Evolutionary conservation across 2,888 invertebrate species (phyloP), one percentile per base, ranked within the genome.

Genomic region (Cerceris rybyensis): DNA sequence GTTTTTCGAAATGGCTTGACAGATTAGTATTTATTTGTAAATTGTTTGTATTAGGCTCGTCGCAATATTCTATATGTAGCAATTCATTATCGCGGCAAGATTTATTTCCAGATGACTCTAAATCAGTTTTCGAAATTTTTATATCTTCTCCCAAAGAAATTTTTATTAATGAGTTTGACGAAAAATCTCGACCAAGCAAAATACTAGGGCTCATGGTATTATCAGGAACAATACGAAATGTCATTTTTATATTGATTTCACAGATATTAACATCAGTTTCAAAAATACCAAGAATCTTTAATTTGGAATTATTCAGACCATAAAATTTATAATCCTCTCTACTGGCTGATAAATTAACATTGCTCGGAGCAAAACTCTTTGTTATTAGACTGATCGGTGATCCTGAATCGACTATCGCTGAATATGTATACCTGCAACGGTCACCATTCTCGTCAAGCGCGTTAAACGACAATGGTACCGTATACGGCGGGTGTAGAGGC

Each of bases 381-480:
- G 63, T 70, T 9, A 75, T 70, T 14, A 63, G 14, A 16, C 66
- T 75, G 2, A 64, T 57, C 7, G 69, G 65, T 11, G 69, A 59
- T 16, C 69, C 66, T 6, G 74, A 43, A 54, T 70, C 69, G 14
- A 74, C 13, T 11, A 75, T 17, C n/a, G 65, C 65, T 7, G 39
- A 28, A 17, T 59, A 11, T 0, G 0, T 41, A 59, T 52, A 65
- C n/a, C 65, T 46, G 60, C 59, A 65, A 11, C 7, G n/a, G n/a
- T 64, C 42, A 46, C 60, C 64, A 11, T 58, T 28, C 13, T 50
- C 49, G 8, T 55, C 58, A 5, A 14, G 11, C 16, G 61, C 49
- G 9, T 42, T 7, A 49, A 49, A 61, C 5, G 7, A 16, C 49
- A 61, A 61, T 6, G 61, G 46, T 49, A 61, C 61, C 28, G 28